These are phyloP conservation scores for Operophtera brumata DNA, from an alignment of 2,888 invertebrate species.

Conservation along the genomic window DNA sequence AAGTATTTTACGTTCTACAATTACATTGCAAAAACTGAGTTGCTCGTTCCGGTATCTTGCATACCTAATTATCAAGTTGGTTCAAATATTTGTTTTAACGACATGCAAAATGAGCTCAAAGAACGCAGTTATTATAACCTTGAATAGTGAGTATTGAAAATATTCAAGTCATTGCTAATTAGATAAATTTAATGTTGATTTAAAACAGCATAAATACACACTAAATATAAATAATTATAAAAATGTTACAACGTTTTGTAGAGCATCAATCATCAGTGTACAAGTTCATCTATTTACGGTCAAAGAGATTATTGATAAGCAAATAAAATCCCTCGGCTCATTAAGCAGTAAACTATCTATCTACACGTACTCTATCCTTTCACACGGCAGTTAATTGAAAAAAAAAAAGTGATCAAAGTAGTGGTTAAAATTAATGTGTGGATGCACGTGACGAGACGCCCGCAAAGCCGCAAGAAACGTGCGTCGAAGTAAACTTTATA, in stretches of 20 bases:
- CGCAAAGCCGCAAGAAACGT: slow-evolving; percentile 18
- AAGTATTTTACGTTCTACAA: background rate
- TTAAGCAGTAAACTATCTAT: background rate
- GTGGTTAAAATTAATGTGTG: slow-evolving; percentile 27
- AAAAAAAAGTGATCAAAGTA: slow-evolving; percentile 42
- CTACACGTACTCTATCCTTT: slow-evolving; percentile 5
- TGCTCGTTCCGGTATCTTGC: slow-evolving; percentile 42
- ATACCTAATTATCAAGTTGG: slow-evolving; percentile 28
- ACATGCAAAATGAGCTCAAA: slow-evolving; percentile 10
- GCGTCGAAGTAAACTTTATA: slow-evolving; percentile 12
- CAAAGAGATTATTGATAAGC: background rate
- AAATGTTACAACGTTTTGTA: background rate
- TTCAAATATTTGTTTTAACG: slow-evolving; percentile 16
- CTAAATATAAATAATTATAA: background rate
- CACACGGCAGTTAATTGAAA: slow-evolving; percentile 24
- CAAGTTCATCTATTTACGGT: background rate
- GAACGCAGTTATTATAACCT: background rate
- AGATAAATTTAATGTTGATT: background rate
- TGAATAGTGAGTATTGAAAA: background rate
- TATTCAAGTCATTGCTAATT: background rate
- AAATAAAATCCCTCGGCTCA: background rate
- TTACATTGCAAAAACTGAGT: slow-evolving; percentile 33
- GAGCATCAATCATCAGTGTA: background rate
- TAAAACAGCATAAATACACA: background rate
- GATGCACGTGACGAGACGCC: slow-evolving; percentile 22